These are phyloP conservation scores for Beris chalybata DNA, from an alignment of 2,888 invertebrate species.

Conservation along the genomic window DNA sequence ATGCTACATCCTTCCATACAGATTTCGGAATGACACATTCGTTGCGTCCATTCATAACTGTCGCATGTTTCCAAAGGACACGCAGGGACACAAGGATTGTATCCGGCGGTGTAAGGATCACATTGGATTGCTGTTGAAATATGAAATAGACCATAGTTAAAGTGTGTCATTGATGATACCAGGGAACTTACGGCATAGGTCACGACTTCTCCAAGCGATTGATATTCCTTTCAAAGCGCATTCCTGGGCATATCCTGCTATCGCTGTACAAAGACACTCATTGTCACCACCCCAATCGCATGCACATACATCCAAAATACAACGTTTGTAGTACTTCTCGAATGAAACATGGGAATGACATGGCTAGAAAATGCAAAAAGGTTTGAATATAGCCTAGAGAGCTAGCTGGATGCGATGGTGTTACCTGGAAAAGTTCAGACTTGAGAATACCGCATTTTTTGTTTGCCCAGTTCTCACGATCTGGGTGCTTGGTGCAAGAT, in stretches of 20 bases:
- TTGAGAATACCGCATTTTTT: slow-evolving; percentile 76
- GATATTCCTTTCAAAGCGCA: slow-evolving; percentile 76
- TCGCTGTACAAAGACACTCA: slow-evolving; percentile 84
- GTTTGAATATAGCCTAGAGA: too few species aligned
- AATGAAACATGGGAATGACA: slow-evolving; percentile 82
- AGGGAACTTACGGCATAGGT: slow-evolving; percentile 74
- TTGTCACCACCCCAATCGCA: slow-evolving; percentile 90
- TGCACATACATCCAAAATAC: slow-evolving; percentile 84
- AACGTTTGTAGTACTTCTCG: slow-evolving; percentile 70
- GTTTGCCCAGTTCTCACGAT: slow-evolving; percentile 79
- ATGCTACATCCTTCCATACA: slow-evolving; percentile 84
- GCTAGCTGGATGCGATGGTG: too few species aligned
- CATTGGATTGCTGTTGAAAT: slow-evolving; percentile 77
- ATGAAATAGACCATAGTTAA: neutral
- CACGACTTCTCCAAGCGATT: slow-evolving; percentile 79
- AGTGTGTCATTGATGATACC: slow-evolving; percentile 42
- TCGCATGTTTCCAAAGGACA: slow-evolving; percentile 87
- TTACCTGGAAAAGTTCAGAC: slow-evolving; percentile 66
- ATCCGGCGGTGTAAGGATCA: slow-evolving; percentile 76
- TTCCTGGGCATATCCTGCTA: slow-evolving; percentile 84
- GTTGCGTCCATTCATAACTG: slow-evolving; percentile 66
- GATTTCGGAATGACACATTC: slow-evolving; percentile 70
- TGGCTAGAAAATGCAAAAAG: slow-evolving; percentile 40
- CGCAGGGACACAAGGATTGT: slow-evolving; percentile 78
- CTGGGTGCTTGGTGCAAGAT: slow-evolving; percentile 74